These are phyloP conservation scores for Caenorhabditis remanei DNA, from an alignment of 1,140 invertebrate species.

Conservation along the genomic window DNA sequence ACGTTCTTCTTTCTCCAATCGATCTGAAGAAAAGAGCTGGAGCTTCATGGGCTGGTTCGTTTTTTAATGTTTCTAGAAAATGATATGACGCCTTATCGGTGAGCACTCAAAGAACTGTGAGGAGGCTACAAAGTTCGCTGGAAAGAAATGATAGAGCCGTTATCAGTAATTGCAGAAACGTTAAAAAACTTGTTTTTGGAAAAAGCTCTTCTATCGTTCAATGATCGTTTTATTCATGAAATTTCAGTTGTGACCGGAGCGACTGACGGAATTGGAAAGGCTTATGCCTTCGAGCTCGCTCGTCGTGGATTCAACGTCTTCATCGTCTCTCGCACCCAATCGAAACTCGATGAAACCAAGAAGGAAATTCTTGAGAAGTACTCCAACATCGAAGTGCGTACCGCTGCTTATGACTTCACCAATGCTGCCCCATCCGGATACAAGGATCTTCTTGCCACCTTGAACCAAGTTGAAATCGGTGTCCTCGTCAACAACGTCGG, in stretches of 20 bases:
- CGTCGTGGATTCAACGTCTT: slow-evolving; percentile 71
- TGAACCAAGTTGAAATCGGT: slow-evolving; percentile 72
- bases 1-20: slow-evolving; percentile 71
- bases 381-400: slow-evolving; percentile 67
- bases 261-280: slow-evolving; percentile 77
- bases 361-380: slow-evolving; percentile 68
- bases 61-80: not conserved
- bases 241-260: slow-evolving; percentile 74
- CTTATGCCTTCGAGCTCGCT: slow-evolving; percentile 74
- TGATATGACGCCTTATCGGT: not conserved
- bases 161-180: too few species aligned
- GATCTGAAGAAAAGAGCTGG: slow-evolving; percentile 71
- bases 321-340: slow-evolving; percentile 70
- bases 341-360: slow-evolving; percentile 70
- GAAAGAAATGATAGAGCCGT: not conserved
- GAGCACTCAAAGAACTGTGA: not conserved
- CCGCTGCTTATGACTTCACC: slow-evolving; percentile 72
- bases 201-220: not conserved
- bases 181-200: too few species aligned
- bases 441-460: slow-evolving; percentile 63
- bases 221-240: not conserved
- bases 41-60: slow-evolving; percentile 73
- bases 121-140: slow-evolving; percentile 1
- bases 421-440: slow-evolving; percentile 68
- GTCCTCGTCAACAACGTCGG: slow-evolving; percentile 77